phyloP scores from a whole-genome alignment of 2,888 invertebrate species.

The Drosophila nigritarsus region DNA sequence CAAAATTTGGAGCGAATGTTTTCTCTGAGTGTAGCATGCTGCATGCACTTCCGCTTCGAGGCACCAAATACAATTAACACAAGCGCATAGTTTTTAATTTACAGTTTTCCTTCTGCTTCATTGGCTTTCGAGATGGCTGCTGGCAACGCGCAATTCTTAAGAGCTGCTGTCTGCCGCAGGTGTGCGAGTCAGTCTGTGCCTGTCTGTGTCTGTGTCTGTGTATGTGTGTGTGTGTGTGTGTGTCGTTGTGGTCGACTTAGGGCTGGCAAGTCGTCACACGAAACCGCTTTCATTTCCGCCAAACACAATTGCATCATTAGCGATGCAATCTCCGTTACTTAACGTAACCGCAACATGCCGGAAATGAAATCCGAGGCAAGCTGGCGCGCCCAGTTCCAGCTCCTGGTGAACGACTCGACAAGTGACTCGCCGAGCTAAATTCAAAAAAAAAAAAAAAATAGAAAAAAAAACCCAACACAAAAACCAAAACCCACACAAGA shows the following conservation, averaged over 20 bases:
- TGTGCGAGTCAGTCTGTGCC: conserved; percentile 15
- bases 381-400: conserved; percentile 58
- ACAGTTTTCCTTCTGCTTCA: conserved; percentile 49
- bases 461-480: conserved; percentile 13
- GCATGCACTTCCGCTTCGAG: conserved; percentile 34
- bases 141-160: conserved; percentile 21
- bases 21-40: conserved; percentile 28
- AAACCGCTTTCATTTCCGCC: conserved; percentile 79
- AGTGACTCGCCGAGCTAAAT: conserved; percentile 49
- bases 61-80: conserved; percentile 52
- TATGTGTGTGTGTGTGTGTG: conserved; percentile 9
- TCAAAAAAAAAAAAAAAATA: conserved; percentile 9
- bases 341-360: conserved; percentile 81
- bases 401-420: conserved; percentile 75
- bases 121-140: conserved; percentile 38
- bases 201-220: background rate
- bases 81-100: conserved; percentile 51
- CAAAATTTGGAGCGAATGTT: background rate
- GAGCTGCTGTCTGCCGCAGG: conserved; percentile 8
- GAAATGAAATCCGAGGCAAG: conserved; percentile 80
- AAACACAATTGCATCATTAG: conserved; percentile 81
- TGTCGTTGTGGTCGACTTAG: conserved; percentile 36
- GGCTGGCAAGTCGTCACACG: conserved; percentile 69
- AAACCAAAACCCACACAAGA: conserved; percentile 1
- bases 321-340: conserved; percentile 81